Evolutionary conservation across 2,888 invertebrate species (phyloP).

Genomic region (Encarsia formosa): DNA sequence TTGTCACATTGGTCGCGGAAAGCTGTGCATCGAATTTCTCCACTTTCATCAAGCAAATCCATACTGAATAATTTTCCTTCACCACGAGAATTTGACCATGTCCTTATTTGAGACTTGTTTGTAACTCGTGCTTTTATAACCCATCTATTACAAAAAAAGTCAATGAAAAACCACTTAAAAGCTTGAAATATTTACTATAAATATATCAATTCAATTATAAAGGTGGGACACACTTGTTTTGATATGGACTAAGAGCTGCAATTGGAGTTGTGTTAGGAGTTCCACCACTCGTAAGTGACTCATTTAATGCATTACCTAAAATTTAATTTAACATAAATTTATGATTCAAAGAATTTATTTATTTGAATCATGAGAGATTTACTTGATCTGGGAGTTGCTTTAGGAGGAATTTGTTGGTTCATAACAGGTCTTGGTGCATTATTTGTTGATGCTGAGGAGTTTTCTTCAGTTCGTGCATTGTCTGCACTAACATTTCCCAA

Average conservation of each 20-base stretch:
- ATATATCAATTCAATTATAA: not conserved
- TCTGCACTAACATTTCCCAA: slow-evolving; percentile 70
- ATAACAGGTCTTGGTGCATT: not conserved
- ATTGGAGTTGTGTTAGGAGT: slow-evolving; percentile 60
- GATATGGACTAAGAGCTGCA: slow-evolving; percentile 84
- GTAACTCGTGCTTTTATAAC: slow-evolving; percentile 86
- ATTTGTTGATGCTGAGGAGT: not conserved
- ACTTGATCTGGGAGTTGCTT: slow-evolving; percentile 15
- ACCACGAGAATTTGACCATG: slow-evolving; percentile 88
- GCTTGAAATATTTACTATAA: not conserved
- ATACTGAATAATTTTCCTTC: slow-evolving; percentile 92
- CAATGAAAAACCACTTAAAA: not conserved
- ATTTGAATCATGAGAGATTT: not conserved
- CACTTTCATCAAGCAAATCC: slow-evolving; percentile 89
- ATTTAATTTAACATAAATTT: not conserved
- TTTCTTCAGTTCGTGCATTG: slow-evolving; percentile 45
- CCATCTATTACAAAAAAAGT: no score
- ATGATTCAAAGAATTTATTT: not conserved
- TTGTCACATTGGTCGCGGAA: slow-evolving; percentile 86
- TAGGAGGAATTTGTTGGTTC: slow-evolving; percentile 12
- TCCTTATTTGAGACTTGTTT: slow-evolving; percentile 73
- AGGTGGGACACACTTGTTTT: slow-evolving; percentile 67
- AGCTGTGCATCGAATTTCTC: slow-evolving; percentile 88
- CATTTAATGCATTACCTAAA: slow-evolving; percentile 25
- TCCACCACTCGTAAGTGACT: slow-evolving; percentile 28